Evolutionary conservation across 2,888 invertebrate species (phyloP), one percentile per base, ranked within the genome.

Genomic region (Oeneis ivallda): DNA sequence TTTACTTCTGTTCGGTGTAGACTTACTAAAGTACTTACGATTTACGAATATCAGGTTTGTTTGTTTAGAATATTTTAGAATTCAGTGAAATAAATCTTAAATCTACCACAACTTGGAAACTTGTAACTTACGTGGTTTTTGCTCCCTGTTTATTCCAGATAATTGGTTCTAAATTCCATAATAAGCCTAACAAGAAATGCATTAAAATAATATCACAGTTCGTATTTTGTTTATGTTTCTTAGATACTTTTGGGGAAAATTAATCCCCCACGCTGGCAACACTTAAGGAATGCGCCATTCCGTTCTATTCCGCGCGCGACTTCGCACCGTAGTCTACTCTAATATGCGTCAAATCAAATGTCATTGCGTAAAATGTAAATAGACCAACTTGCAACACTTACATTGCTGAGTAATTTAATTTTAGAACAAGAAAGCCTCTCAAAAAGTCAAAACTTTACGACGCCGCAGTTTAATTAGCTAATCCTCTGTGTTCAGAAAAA

Each of bases 221-320:
- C 6, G 6, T 1, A n/a, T n/a, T n/a, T 4, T 43, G 37, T n/a
- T 5, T 7, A 43, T 9, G 1, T 11, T 26, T 13, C 41, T 57
- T 8, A 26, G 47, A 47, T 47, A 47, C 9, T 41, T 19, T 19
- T 34, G 34, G 57, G 60, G 62, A 63, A 39, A 47, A 58, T 57
- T 2, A 2, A n/a, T 17, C 19, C 19, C 13, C 17, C 15, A 19
- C 15, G 62, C 43, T 79, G 78, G 84, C 82, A 86, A 77, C 84
- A 76, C 79, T 62, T 52, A 10, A 65, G 39, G 77, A 81, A 83
- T 87, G 85, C 87, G 87, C 86, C 87, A 87, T 84, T 86, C 80
- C 83, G 80, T 63, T 64, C 63, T 66, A 66, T 53, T 67, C 83
- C 79, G 62, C 64, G 53, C 67, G 65, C 61, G 62, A 79, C 80